A percentile compares a stretch with the other conserved stretches of the same genome.
Conservation (phyloP, 2,113 vertebrate species). For the Leptosomus discolor region DNA sequence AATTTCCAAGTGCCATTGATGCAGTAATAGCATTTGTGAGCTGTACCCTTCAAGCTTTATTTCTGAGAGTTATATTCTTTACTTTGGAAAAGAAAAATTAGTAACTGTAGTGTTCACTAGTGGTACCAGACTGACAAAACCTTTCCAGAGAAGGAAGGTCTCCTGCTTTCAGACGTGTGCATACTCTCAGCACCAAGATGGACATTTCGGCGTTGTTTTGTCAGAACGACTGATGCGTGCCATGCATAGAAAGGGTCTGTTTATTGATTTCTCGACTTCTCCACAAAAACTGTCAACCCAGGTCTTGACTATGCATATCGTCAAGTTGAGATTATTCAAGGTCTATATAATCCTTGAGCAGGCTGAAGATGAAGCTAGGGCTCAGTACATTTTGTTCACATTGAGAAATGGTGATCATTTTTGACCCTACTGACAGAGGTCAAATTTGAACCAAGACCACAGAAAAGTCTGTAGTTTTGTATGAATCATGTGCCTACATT, state of each 20-base stretch:
- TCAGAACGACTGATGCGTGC: background rate
- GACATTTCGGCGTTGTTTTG: background rate
- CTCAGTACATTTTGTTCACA: background rate
- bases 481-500: background rate
- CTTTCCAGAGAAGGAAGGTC: background rate
- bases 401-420: background rate
- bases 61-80: background rate
- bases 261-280: background rate
- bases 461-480: background rate
- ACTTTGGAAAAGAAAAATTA: background rate
- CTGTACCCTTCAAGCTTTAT: background rate
- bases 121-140: background rate
- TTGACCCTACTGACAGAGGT: background rate
- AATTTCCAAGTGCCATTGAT: background rate
- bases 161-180: background rate
- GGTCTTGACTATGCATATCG: background rate
- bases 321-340: background rate
- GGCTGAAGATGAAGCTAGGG: background rate
- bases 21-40: background rate
- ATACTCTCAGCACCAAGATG: background rate
- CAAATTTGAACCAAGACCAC: background rate
- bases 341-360: background rate
- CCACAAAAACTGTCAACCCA: background rate
- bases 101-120: background rate
- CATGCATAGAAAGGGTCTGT: background rate